phyloP scores from a whole-genome alignment of 2,888 invertebrate species.

The Stenichneumon culpator region DNA sequence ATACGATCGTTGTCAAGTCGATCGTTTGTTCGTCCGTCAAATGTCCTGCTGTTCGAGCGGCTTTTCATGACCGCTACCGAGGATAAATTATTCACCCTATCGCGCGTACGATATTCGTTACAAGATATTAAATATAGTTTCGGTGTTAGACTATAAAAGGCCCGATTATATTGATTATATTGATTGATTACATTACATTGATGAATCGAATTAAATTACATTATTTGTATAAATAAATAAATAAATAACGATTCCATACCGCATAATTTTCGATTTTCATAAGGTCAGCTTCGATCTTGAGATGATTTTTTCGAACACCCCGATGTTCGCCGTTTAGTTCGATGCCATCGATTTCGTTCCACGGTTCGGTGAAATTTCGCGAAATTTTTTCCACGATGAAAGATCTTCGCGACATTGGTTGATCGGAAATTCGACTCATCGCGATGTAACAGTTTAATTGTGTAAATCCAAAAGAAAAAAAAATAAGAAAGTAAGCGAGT shows the following conservation, averaged over 20 bases:
- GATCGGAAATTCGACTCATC: not conserved
- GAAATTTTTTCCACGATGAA: not conserved
- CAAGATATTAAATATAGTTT: not conserved
- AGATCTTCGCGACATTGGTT: conserved; percentile 1
- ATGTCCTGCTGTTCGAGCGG: too few relatives aligned
- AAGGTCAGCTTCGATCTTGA: not conserved
- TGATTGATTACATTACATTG: too few relatives aligned
- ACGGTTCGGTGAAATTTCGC: not conserved
- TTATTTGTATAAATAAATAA: too few relatives aligned
- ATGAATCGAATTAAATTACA: too few relatives aligned
- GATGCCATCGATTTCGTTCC: not conserved
- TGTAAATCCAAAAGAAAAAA: not conserved
- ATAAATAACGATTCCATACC: not conserved
- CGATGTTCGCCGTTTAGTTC: not conserved
- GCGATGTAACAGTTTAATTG: not conserved
- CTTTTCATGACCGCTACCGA: too few relatives aligned
- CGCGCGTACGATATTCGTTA: too few relatives aligned
- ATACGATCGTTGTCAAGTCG: too few relatives aligned
- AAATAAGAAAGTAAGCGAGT: not conserved
- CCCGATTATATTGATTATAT: not conserved
- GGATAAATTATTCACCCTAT: too few relatives aligned
- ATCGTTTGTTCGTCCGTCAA: too few relatives aligned
- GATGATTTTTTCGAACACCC: not conserved
- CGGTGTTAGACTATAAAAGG: not conserved
- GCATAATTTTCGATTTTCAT: not conserved